phyloP scores from a whole-genome alignment of 2,888 invertebrate genomes.

The Pristionchus maxplancki region DNA sequence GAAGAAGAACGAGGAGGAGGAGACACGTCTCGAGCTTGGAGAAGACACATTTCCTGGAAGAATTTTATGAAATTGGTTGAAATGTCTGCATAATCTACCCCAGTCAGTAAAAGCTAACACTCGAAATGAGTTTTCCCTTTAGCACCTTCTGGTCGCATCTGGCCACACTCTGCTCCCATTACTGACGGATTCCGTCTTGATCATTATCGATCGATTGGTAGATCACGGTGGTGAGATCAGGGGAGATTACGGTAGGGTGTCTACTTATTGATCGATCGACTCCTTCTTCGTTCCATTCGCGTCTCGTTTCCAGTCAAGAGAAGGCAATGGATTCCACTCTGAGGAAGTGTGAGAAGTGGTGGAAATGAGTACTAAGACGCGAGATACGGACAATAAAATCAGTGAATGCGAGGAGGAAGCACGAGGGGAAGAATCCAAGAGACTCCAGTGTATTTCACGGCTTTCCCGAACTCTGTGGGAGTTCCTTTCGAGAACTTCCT shows the following conservation, averaged over 20 bases:
- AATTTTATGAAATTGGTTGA: not conserved
- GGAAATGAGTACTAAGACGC: not conserved
- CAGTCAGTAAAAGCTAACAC: no score
- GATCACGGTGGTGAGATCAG: no score
- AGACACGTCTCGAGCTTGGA: conserved; percentile 63
- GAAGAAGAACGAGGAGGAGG: conserved; percentile 58
- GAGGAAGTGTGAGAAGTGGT: not conserved
- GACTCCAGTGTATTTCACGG: not conserved
- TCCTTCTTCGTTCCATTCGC: not conserved
- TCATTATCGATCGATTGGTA: conserved; percentile 48
- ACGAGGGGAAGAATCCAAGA: not conserved
- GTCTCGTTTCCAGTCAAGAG: not conserved
- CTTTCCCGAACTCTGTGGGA: not conserved
- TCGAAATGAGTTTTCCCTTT: no score
- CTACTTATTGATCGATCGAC: not conserved
- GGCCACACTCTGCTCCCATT: conserved; percentile 49
- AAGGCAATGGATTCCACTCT: not conserved
- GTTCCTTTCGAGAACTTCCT: not conserved
- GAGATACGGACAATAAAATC: not conserved
- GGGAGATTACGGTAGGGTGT: conserved; percentile 5
- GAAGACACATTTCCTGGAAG: conserved; percentile 58
- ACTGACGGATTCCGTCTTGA: conserved; percentile 48
- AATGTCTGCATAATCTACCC: no score
- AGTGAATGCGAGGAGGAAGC: not conserved
- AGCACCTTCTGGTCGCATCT: conserved; percentile 33